Evolutionary conservation across 2,797 vertebrate genomes (phyloP).

Genomic region (Perodicticus potto): DNA sequence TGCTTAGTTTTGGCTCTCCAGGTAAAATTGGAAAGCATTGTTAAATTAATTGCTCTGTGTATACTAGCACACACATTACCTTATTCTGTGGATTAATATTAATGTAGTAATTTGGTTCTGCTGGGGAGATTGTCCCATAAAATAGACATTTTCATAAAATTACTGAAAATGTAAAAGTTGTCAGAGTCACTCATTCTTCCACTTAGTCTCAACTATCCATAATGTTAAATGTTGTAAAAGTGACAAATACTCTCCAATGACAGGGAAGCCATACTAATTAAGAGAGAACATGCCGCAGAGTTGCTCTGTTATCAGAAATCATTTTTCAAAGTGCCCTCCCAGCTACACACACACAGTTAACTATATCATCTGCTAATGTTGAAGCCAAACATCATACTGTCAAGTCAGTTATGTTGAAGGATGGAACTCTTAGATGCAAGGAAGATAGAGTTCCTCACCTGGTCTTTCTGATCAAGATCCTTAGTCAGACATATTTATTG

Average conservation of each 20-base stretch:
- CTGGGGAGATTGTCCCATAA: slow-evolving; percentile 46
- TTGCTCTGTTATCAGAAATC: not conserved
- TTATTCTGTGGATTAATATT: slow-evolving; percentile 72
- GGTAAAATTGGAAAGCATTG: slow-evolving; percentile 75
- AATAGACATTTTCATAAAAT: slow-evolving; percentile 59
- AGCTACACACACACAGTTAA: not conserved
- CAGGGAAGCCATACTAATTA: not conserved
- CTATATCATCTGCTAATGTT: not conserved
- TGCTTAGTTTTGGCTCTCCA: slow-evolving; percentile 77
- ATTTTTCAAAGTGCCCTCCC: not conserved
- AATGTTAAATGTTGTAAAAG: slow-evolving; percentile 58
- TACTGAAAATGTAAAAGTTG: slow-evolving; percentile 57
- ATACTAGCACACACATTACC: slow-evolving; percentile 66
- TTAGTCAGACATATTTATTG: slow-evolving; percentile 63
- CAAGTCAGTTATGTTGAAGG: not conserved
- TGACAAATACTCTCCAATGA: slow-evolving; percentile 49
- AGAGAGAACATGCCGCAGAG: not conserved
- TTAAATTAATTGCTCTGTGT: slow-evolving; percentile 80
- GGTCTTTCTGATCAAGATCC: slow-evolving; percentile 45
- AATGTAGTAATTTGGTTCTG: slow-evolving; percentile 69
- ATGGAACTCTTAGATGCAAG: slow-evolving; percentile 63
- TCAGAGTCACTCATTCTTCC: not conserved
- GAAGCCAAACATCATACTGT: not conserved
- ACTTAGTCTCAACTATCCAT: slow-evolving; percentile 39
- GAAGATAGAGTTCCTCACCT: slow-evolving; percentile 63